Percentiles rank a stretch among this genome's conserved stretches.
phyloP scores from a whole-genome alignment of 2,797 vertebrate species.

The Pachyuromys duprasi region DNA sequence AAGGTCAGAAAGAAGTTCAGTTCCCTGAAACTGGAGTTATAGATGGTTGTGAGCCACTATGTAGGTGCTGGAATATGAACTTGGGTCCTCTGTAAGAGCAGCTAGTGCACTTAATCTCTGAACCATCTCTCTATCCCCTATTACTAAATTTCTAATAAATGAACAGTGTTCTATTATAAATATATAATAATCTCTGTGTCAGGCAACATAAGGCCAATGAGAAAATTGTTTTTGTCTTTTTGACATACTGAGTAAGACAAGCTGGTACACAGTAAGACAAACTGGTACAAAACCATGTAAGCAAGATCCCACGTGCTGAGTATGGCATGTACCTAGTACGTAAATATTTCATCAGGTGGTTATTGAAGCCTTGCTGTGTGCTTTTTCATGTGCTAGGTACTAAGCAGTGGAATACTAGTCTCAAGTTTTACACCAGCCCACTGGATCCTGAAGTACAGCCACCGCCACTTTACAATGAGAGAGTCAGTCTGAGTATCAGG shows the following conservation, averaged over 20 bases:
- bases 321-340: not conserved
- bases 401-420: not conserved
- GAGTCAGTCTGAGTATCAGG: not conserved
- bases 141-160: conserved; percentile 11
- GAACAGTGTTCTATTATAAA: conserved; percentile 34
- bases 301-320: not conserved
- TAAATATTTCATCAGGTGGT: conserved; percentile 3
- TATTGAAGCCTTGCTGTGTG: not conserved
- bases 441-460: not conserved
- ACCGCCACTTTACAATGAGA: not conserved
- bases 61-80: not conserved
- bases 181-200: not conserved
- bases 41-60: not conserved
- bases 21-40: not conserved
- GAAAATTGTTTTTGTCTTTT: not conserved
- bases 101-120: not conserved
- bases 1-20: not conserved
- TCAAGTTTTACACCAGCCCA: not conserved
- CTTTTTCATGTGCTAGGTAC: not conserved
- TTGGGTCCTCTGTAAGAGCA: not conserved
- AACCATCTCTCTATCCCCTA: not conserved
- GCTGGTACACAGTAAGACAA: not conserved
- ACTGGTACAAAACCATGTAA: not conserved
- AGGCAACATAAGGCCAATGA: not conserved
- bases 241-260: not conserved